phyloP scores from a whole-genome alignment of 92 coral and sea anemone genomes.

The Micromussa lordhowensis region DNA sequence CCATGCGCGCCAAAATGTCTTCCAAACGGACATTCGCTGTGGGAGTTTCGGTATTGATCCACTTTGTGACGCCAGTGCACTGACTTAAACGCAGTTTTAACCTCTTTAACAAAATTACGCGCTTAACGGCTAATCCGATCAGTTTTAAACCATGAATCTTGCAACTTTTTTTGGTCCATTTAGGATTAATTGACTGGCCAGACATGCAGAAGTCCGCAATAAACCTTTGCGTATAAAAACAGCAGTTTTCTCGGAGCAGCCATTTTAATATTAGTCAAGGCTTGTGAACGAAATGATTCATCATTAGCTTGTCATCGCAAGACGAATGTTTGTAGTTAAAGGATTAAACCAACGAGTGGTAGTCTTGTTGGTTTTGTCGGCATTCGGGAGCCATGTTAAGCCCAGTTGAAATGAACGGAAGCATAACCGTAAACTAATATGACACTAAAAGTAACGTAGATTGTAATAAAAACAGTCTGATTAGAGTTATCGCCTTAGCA shows the following conservation, averaged over 20 bases:
- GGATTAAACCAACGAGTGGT: slow-evolving; percentile 35
- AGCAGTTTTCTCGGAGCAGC: neutral
- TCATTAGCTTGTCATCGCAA: slow-evolving; percentile 18
- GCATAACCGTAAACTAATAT: slow-evolving; percentile 22
- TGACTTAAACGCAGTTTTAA: neutral
- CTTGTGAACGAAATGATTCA: slow-evolving; percentile 16
- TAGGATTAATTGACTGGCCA: neutral
- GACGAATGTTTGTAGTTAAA: slow-evolving; percentile 37
- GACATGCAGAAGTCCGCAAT: neutral
- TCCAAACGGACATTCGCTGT: slow-evolving; percentile 31
- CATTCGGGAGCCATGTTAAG: slow-evolving; percentile 25
- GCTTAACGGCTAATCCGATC: slow-evolving; percentile 13
- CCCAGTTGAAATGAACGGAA: slow-evolving; percentile 33
- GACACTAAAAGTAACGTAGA: slow-evolving; percentile 5
- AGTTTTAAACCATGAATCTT: neutral
- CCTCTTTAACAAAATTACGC: slow-evolving; percentile 1
- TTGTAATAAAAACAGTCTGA: slow-evolving; percentile 10
- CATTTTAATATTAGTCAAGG: neutral
- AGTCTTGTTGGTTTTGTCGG: neutral
- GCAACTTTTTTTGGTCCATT: neutral
- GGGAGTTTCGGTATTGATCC: slow-evolving; percentile 14
- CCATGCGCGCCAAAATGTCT: slow-evolving; percentile 36
- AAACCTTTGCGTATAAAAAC: too few relatives aligned
- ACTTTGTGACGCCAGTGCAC: slow-evolving; percentile 21
- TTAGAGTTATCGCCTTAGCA: slow-evolving; percentile 37